These are phyloP conservation scores for Seriola rivoliana DNA, from an alignment of 2,113 vertebrate genomes.

Conservation along the genomic window DNA sequence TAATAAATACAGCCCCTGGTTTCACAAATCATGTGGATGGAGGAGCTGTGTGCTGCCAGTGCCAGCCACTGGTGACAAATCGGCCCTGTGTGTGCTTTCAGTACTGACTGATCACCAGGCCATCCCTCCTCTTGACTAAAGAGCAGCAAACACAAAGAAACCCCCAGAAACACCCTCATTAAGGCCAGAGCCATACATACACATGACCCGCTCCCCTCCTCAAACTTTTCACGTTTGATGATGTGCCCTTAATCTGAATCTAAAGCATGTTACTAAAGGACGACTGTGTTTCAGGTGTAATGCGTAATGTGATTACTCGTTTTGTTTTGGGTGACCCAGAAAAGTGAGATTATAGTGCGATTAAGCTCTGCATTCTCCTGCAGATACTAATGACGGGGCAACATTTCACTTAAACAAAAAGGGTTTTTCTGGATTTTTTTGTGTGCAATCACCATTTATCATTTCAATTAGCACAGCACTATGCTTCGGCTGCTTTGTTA, in stretches of 20 bases:
- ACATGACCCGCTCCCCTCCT: slow-evolving; percentile 54
- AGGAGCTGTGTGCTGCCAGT: slow-evolving; percentile 78
- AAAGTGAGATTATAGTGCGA: slow-evolving; percentile 72
- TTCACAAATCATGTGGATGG: slow-evolving; percentile 82
- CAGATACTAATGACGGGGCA: slow-evolving; percentile 46
- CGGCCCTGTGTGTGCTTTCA: slow-evolving; percentile 77
- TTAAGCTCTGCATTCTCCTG: slow-evolving; percentile 56
- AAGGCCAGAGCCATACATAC: slow-evolving; percentile 79
- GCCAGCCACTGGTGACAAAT: slow-evolving; percentile 81
- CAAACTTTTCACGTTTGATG: slow-evolving; percentile 65
- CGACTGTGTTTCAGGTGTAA: slow-evolving; percentile 63
- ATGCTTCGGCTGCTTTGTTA: slow-evolving; percentile 14
- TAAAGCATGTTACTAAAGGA: slow-evolving; percentile 66
- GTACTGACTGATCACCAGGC: slow-evolving; percentile 82
- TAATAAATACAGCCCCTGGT: slow-evolving; percentile 81
- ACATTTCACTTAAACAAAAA: slow-evolving; percentile 41
- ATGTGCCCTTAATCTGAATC: slow-evolving; percentile 71
- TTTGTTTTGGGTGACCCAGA: slow-evolving; percentile 70
- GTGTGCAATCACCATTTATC: slow-evolving; percentile 58
- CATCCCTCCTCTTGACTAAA: slow-evolving; percentile 80
- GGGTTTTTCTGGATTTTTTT: slow-evolving; percentile 34
- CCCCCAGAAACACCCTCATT: slow-evolving; percentile 80
- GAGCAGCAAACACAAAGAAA: slow-evolving; percentile 83
- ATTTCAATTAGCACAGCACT: slow-evolving; percentile 60
- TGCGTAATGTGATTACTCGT: slow-evolving; percentile 60